A percentile compares a stretch with the other conserved stretches of the same genome.
These are phyloP conservation scores for Maconellicoccus hirsutus DNA, from an alignment of 1,140 invertebrate species.

Conservation along the genomic window DNA sequence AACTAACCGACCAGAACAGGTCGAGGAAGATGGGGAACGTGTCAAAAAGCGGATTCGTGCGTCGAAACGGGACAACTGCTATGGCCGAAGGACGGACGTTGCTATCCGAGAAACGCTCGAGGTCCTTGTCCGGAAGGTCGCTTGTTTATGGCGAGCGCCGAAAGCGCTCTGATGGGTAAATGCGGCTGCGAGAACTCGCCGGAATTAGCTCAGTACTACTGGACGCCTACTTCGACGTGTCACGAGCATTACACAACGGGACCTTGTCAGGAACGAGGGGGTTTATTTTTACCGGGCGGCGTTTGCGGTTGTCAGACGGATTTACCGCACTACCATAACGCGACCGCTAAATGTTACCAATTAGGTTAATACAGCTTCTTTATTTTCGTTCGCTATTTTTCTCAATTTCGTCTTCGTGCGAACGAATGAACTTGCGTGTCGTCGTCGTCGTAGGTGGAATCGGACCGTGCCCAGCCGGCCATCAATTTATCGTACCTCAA, in stretches of 20 bases:
- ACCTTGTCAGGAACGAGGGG: conserved; percentile 56
- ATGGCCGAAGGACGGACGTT: conserved; percentile 58
- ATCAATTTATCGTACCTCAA: conserved; percentile 41
- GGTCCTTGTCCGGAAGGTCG: conserved; percentile 64
- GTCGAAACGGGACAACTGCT: conserved; percentile 46
- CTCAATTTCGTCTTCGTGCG: too few relatives aligned
- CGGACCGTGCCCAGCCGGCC: conserved; percentile 57
- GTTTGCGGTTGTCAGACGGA: conserved; percentile 54
- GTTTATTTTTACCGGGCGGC: conserved; percentile 58
- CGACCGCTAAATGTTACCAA: conserved; percentile 56
- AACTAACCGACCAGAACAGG: conserved; percentile 23
- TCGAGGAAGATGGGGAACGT: conserved; percentile 49
- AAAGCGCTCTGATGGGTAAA: conserved; percentile 27
- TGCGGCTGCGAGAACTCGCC: conserved; percentile 28
- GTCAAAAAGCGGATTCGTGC: conserved; percentile 48
- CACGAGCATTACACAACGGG: conserved; percentile 65
- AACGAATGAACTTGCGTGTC: too few relatives aligned
- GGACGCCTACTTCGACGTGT: conserved; percentile 41
- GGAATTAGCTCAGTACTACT: conserved; percentile 27
- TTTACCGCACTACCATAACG: conserved; percentile 57
- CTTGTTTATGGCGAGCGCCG: conserved; percentile 36
- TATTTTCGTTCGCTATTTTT: neutral
- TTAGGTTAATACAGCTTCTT: conserved; percentile 46
- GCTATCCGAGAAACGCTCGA: conserved; percentile 51
- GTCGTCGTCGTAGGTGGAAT: conserved; percentile 39